phyloP scores from a whole-genome alignment of 2,888 invertebrate species.

The Adelphocoris suturalis region DNA sequence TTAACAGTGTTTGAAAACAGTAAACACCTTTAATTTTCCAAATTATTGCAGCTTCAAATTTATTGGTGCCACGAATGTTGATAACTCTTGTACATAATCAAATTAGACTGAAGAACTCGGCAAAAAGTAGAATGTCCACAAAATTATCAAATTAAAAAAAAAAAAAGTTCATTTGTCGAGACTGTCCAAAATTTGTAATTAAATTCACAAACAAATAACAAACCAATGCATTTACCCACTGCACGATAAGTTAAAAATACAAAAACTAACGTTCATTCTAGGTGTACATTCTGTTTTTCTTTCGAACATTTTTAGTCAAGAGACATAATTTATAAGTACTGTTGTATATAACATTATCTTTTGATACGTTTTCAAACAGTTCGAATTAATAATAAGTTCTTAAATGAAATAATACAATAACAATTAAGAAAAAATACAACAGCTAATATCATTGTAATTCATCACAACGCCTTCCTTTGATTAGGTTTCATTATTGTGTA shows the following conservation, averaged over 20 bases:
- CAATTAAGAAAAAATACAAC: not conserved
- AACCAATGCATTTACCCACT: not conserved
- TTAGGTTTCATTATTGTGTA: slow-evolving; percentile 30
- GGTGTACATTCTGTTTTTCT: not conserved
- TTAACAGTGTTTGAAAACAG: not conserved
- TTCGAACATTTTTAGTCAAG: not conserved
- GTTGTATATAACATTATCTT: slow-evolving; percentile 35
- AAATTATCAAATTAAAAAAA: not conserved
- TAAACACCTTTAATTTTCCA: not conserved
- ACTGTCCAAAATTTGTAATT: not conserved
- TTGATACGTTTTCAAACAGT: slow-evolving; percentile 40
- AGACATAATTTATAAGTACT: not conserved
- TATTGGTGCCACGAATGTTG: not conserved
- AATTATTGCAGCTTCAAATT: not conserved
- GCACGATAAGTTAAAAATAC: not conserved
- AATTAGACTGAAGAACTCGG: slow-evolving; percentile 12
- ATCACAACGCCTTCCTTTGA: not conserved
- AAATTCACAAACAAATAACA: not conserved
- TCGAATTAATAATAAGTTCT: not conserved
- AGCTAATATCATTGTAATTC: not conserved
- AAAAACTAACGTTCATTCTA: not conserved
- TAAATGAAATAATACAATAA: not conserved
- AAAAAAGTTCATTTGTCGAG: too few relatives aligned
- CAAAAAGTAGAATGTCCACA: not conserved
- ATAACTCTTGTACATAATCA: not conserved